phyloP scores from a whole-genome alignment of 2,113 vertebrate genomes.

The Tragelaphus strepsiceros region DNA sequence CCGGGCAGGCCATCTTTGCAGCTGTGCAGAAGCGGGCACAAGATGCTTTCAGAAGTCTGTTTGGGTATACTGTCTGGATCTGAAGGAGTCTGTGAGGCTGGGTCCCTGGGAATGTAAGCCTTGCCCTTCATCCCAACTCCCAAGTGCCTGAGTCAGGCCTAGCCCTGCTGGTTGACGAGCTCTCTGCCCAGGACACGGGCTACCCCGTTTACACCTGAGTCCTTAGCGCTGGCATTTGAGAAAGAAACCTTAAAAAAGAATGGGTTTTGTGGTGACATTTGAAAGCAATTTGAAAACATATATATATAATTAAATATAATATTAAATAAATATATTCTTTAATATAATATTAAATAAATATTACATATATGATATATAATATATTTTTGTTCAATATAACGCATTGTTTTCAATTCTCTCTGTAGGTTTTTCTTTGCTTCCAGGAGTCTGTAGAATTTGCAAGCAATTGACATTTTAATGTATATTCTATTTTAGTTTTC shows the following conservation, averaged over 20 bases:
- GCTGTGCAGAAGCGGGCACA: background rate
- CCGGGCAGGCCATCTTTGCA: background rate
- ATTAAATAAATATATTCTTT: background rate
- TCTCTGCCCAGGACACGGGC: background rate
- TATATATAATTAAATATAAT: background rate
- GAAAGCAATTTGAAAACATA: background rate
- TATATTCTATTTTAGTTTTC: background rate
- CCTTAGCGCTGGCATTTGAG: background rate
- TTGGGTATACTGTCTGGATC: background rate
- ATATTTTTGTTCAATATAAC: background rate
- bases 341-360: background rate
- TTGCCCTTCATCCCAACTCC: background rate
- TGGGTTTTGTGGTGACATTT: background rate
- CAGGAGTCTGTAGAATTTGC: background rate
- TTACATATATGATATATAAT: background rate
- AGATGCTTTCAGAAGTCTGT: background rate
- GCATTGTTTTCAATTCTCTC: background rate
- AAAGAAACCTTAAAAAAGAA: background rate
- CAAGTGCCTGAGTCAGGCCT: background rate
- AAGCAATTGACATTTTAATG: background rate
- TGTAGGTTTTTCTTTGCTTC: background rate
- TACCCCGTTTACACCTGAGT: accelerated
- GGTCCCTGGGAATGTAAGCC: background rate
- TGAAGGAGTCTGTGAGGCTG: background rate
- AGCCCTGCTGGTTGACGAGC: no score